Percentiles rank a stretch among this genome's conserved stretches.
These are phyloP conservation scores for Diplolepis rosae DNA, from an alignment of 2,888 invertebrate species.

Conservation along the genomic window DNA sequence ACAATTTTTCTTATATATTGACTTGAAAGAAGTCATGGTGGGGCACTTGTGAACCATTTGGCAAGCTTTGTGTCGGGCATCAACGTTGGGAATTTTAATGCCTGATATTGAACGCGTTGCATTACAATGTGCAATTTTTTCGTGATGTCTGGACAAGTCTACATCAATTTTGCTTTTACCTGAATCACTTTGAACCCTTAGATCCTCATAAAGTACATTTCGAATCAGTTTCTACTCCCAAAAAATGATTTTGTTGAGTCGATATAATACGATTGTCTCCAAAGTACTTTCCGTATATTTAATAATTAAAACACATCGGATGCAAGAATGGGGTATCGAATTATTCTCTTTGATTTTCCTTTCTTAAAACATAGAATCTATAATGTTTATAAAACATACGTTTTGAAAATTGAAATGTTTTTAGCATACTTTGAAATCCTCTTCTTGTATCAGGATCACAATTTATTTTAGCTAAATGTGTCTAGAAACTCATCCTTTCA, in stretches of 20 bases:
- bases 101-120: constrained; percentile 52
- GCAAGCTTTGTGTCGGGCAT: constrained; percentile 63
- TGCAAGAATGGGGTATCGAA: no score
- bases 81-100: constrained; percentile 69
- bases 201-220: neutral
- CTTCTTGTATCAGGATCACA: no score
- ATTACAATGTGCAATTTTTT: constrained; percentile 55
- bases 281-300: no score
- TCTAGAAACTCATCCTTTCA: no score
- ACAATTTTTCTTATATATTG: constrained; percentile 69
- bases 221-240: neutral
- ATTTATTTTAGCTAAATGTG: no score
- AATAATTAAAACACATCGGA: no score
- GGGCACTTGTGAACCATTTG: constrained; percentile 70
- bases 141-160: constrained; percentile 4
- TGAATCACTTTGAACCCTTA: constrained; percentile 62
- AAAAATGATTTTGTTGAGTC: neutral
- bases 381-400: no score
- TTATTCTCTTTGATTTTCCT: no score
- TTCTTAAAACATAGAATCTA: no score
- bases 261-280: no score
- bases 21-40: constrained; percentile 56
- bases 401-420: no score
- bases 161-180: constrained; percentile 65
- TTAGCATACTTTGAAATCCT: no score